A percentile compares a stretch with the other conserved stretches of the same genome.
These are phyloP conservation scores for Manis javanica DNA, from an alignment of 2,797 vertebrate species.

Conservation along the genomic window DNA sequence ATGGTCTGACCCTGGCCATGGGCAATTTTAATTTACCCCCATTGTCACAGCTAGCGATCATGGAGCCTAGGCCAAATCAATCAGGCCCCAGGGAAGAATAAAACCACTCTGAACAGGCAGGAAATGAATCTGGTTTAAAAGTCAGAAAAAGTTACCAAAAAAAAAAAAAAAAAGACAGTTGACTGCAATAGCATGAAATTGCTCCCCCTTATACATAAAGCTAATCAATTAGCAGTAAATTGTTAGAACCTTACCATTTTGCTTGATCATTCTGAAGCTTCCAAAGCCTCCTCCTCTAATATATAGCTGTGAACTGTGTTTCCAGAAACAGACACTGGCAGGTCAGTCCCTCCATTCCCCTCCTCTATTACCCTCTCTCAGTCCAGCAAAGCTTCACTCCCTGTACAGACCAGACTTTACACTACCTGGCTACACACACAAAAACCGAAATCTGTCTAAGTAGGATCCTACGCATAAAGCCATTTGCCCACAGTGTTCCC, in stretches of 20 bases:
- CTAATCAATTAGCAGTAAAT: conserved; percentile 37
- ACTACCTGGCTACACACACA: not conserved
- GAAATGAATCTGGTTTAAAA: conserved; percentile 62
- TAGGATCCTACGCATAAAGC: not conserved
- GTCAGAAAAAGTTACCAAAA: not conserved
- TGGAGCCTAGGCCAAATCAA: conserved; percentile 7
- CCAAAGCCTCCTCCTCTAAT: not conserved
- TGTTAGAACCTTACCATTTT: conserved; percentile 62
- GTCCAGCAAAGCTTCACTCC: not conserved
- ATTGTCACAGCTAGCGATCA: conserved; percentile 47
- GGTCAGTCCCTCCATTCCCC: not conserved
- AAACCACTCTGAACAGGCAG: not conserved
- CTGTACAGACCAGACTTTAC: not conserved
- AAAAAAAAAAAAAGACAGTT: not conserved
- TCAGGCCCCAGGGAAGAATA: not conserved
- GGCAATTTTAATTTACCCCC: conserved; percentile 76
- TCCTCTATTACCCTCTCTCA: not conserved
- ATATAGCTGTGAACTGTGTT: not conserved
- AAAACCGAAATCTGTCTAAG: not conserved
- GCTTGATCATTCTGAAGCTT: conserved; percentile 46
- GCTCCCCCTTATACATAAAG: not conserved
- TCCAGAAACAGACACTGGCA: not conserved
- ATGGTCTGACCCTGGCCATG: not conserved
- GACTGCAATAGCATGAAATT: not conserved
- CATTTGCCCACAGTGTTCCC: not conserved